Conservation (phyloP, 1,140 invertebrate species). For the Ceratosolen solmsi region DNA sequence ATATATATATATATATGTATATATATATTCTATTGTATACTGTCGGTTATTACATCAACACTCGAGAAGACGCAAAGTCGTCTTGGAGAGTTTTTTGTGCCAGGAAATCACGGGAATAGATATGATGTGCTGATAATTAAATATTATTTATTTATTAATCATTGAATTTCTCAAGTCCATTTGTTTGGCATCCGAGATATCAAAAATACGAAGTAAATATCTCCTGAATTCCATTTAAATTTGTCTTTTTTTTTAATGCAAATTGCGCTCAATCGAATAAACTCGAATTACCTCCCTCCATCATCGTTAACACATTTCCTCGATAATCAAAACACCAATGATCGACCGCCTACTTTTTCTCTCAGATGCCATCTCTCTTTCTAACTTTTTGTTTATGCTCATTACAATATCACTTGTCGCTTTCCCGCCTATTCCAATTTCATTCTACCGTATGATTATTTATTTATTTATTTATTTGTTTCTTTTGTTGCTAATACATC, state of each 20-base stretch:
- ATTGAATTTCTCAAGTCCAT: neutral
- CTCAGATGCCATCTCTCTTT: slow-evolving; percentile 11
- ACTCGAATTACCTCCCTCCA: slow-evolving; percentile 55
- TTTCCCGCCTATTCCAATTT: neutral
- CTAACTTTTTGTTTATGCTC: neutral
- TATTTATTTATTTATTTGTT: no score
- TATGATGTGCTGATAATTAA: slow-evolving; percentile 3
- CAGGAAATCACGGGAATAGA: slow-evolving; percentile 37
- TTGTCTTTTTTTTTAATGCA: neutral
- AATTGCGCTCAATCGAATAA: slow-evolving; percentile 60
- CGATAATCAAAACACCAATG: slow-evolving; percentile 17
- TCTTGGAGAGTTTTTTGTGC: slow-evolving; percentile 43
- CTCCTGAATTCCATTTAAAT: neutral
- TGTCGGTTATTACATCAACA: slow-evolving; percentile 26
- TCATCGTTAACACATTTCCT: slow-evolving; percentile 54
- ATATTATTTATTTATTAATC: neutral
- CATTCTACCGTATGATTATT: neutral
- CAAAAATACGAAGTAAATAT: neutral
- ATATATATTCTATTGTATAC: neutral
- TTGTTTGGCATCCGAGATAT: slow-evolving; percentile 56
- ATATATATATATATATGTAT: neutral
- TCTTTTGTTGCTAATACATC: slow-evolving; percentile 26
- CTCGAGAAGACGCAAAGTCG: slow-evolving; percentile 35
- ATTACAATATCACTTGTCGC: slow-evolving; percentile 11
- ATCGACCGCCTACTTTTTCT: neutral